Base-by-base conservation (phyloP, 2,888 invertebrate genomes). In the Cephus pygmeus region DNA sequence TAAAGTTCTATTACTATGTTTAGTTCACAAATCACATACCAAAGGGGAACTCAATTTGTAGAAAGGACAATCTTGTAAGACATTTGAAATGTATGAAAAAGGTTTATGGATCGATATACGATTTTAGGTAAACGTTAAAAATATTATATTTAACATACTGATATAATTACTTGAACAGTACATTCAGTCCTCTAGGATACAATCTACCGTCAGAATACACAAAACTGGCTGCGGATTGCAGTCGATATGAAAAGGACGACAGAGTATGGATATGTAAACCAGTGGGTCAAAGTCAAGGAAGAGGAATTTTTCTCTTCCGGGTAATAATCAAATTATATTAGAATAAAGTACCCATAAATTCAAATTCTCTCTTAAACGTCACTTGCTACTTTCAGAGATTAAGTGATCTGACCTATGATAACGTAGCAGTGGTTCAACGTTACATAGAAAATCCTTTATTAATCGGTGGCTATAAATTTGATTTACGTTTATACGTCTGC, bases 391-490 rank as follows among this genome's bases (percentile, higher is more conserved):
- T 93, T 68, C 92, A 96, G 96, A 95, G 95, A 90, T 92, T 96
- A 33, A 95, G 96, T 82, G 96, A 96, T 83, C 93, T 96, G 88
- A 95, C 94, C 12, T 97, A 97, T 90, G 96, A 96, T 82, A 94
- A 94, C 78, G 95, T 95, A 76, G 95, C 96, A 3, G 95, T 97
- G 69, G 96, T 97, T 11, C 97, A 97, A 91, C 93, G 95, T 81
- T 97, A 97, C 91, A 95, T 97, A 31, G 95, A 95, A 87, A 94
- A 95, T 83, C 96, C 96, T 0, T 92, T 96, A 76, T 92, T 96
- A 23, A 95, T 98, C 83, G 97, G 97, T 1, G 97, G 97, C 2
- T 97, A 97, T 92, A 98, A 98, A 92, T 98, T 98, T 92, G 98
- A 98, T 92, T 93, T 98, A 69, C 93, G 98, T 36, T 92, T 98